phyloP scores from a whole-genome alignment of 2,113 vertebrate genomes.

The Atherinomorus stipes region DNA sequence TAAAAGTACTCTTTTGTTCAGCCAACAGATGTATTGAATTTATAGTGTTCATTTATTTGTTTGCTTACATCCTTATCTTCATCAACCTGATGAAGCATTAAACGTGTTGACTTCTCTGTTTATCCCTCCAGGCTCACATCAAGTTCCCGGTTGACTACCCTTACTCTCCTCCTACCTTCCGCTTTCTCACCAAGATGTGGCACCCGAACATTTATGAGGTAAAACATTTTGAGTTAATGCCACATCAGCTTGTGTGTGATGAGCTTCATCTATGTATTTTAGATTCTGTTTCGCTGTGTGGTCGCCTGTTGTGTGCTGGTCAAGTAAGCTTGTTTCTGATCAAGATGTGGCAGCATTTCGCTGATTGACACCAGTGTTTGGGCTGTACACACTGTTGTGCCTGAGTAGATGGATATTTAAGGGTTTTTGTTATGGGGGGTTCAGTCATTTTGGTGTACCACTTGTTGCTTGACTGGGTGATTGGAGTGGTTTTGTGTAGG shows the following conservation, averaged over 20 bases:
- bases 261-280: neutral
- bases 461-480: too few relatives aligned
- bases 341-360: neutral
- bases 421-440: neutral
- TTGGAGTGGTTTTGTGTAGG: too few relatives aligned
- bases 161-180: conserved; percentile 98
- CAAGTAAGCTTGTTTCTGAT: neutral
- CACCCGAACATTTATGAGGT: conserved; percentile 99
- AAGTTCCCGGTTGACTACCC: conserved; percentile 99
- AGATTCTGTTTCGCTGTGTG: too few relatives aligned
- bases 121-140: conserved; percentile 91
- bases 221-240: conserved; percentile 45
- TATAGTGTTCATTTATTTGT: too few relatives aligned
- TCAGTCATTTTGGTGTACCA: too few relatives aligned
- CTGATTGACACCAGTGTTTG: too few relatives aligned
- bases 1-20: too few relatives aligned
- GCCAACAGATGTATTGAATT: too few relatives aligned
- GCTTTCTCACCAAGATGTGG: conserved; percentile 99
- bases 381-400: neutral
- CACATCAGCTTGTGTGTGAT: neutral
- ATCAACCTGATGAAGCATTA: neutral
- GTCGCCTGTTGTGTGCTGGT: too few relatives aligned
- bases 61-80: neutral
- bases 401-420: neutral
- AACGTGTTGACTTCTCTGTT: conserved; percentile 10